phyloP scores from a whole-genome alignment of 2,113 vertebrate species.

The Lepus timidus region DNA sequence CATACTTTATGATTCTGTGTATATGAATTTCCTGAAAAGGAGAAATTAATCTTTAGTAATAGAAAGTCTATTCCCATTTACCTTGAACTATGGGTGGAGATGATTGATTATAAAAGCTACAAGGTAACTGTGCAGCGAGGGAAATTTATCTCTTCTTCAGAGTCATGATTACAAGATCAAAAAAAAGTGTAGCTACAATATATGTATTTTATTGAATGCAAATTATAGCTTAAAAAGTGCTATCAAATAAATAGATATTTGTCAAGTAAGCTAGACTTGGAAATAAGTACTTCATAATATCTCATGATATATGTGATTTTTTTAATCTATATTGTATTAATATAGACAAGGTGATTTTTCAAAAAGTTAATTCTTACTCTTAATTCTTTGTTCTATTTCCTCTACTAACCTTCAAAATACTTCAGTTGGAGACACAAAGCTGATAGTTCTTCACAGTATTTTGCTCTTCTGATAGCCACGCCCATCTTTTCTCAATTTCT shows the following conservation, averaged over 20 bases:
- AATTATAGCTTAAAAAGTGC: not conserved
- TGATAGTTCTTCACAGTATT: not conserved
- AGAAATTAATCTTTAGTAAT: not conserved
- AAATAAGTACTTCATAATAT: not conserved
- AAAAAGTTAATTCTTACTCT: not conserved
- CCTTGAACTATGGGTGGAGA: not conserved
- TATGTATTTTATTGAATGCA: not conserved
- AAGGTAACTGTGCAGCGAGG: not conserved
- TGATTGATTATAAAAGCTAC: not conserved
- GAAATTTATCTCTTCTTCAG: not conserved
- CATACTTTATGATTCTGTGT: not conserved
- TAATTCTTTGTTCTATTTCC: not conserved
- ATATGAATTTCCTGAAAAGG: not conserved
- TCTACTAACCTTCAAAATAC: not conserved
- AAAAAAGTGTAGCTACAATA: no score
- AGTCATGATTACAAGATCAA: not conserved
- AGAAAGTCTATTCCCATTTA: constrained; percentile 31
- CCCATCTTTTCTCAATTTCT: not conserved
- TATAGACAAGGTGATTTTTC: not conserved
- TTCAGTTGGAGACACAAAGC: not conserved
- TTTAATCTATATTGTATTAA: not conserved
- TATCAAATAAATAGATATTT: not conserved
- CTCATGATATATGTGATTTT: not conserved
- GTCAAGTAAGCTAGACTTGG: not conserved
- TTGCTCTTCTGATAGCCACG: not conserved